phyloP scores from a whole-genome alignment of 1,140 invertebrate species.

The Phymorhynchus buccinoides region DNA sequence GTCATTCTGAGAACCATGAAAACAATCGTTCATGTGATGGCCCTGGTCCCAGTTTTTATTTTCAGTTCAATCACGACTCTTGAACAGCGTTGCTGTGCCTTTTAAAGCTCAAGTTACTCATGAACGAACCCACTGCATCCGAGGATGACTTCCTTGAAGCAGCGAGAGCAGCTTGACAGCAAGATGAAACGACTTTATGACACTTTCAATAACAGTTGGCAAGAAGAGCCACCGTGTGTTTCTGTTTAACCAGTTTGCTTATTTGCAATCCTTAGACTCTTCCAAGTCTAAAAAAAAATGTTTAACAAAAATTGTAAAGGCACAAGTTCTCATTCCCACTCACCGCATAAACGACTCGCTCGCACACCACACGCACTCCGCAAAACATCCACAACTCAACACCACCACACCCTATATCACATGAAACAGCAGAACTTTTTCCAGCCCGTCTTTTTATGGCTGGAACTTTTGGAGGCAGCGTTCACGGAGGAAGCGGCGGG shows the following conservation, averaged over 20 bases:
- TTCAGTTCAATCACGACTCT: not conserved
- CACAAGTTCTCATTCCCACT: too few species aligned
- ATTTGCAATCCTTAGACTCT: not conserved
- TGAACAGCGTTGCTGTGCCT: not conserved
- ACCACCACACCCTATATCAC: too few species aligned
- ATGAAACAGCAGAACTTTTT: slow-evolving; percentile 69
- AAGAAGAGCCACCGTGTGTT: not conserved
- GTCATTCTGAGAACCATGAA: not conserved
- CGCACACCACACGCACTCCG: not conserved
- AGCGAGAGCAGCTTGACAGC: too few species aligned
- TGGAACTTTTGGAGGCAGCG: slow-evolving; percentile 43
- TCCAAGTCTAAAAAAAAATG: not conserved
- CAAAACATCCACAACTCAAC: not conserved
- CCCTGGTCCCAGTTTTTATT: not conserved
- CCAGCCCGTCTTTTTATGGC: slow-evolving; percentile 66
- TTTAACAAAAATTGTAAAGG: not conserved
- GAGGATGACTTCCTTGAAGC: not conserved
- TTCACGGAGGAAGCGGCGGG: not conserved
- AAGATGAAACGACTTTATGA: not conserved
- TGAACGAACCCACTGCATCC: not conserved
- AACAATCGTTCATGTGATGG: not conserved
- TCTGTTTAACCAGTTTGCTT: not conserved
- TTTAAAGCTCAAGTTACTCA: too few species aligned
- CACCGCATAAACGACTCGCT: too few species aligned
- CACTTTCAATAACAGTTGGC: not conserved